Evolutionary conservation across 2,113 vertebrate genomes (phyloP).

Genomic region (Passer montanus): DNA sequence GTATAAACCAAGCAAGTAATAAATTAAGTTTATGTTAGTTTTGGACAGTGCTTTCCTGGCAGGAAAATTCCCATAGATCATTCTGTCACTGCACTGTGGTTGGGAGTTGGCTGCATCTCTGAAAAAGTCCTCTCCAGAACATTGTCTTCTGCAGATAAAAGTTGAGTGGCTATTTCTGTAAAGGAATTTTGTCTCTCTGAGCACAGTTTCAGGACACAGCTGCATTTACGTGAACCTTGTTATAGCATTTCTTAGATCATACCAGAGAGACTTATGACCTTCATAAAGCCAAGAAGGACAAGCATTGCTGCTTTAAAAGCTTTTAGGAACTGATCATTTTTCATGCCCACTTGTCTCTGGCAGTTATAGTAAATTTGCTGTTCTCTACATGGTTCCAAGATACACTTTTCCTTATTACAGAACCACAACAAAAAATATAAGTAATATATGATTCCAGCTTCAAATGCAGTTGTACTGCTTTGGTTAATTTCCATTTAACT

Average conservation of each 20-base stretch:
- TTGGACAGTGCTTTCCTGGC: background rate
- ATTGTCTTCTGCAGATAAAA: slow-evolving; percentile 1
- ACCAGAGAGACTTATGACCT: slow-evolving; percentile 54
- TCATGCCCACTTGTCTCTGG: slow-evolving; percentile 25
- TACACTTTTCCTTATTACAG: slow-evolving; percentile 34
- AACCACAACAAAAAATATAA: slow-evolving; percentile 21
- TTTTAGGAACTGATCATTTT: slow-evolving; percentile 37
- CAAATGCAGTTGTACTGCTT: background rate
- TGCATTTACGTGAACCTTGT: slow-evolving; percentile 35
- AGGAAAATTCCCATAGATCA: background rate
- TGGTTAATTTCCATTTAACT: slow-evolving; percentile 10
- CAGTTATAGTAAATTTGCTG: slow-evolving; percentile 57
- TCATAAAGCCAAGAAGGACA: slow-evolving; percentile 50
- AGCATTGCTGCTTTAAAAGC: slow-evolving; percentile 36
- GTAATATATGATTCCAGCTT: background rate
- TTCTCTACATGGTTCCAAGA: slow-evolving; percentile 27
- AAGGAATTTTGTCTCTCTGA: slow-evolving; percentile 37
- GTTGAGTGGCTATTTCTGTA: slow-evolving; percentile 19
- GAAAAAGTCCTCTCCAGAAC: background rate
- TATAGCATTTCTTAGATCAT: slow-evolving; percentile 40
- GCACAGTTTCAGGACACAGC: background rate
- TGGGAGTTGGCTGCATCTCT: background rate
- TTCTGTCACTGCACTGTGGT: background rate
- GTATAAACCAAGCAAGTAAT: background rate
- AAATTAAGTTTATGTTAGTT: background rate